Evolutionary conservation across 2,888 invertebrate genomes (phyloP).

Genomic region (Campoplex capitator): DNA sequence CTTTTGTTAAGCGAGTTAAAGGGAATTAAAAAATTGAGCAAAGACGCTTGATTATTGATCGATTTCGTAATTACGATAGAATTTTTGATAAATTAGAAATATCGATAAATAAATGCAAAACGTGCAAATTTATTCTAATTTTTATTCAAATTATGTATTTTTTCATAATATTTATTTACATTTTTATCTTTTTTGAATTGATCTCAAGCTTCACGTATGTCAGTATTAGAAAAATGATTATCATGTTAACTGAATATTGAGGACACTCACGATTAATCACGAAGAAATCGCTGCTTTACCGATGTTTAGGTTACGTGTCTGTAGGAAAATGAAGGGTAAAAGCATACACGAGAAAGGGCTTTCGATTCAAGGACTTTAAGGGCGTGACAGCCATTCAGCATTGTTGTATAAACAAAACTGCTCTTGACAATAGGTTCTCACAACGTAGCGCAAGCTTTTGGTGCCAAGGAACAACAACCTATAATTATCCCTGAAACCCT

Average conservation of each 20-base stretch:
- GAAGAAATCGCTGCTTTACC: neutral
- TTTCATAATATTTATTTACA: neutral
- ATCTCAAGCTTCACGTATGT: neutral
- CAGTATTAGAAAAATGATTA: neutral
- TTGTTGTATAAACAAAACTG: constrained; percentile 55
- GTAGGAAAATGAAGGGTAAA: constrained; percentile 21
- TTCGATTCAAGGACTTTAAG: constrained; percentile 60
- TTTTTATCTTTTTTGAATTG: neutral
- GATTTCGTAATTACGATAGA: too few relatives aligned
- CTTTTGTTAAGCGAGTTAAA: too few relatives aligned
- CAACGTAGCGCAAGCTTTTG: constrained; percentile 7
- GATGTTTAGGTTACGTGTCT: constrained; percentile 26
- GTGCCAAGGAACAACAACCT: constrained; percentile 26
- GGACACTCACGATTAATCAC: neutral
- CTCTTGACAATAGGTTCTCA: constrained; percentile 65
- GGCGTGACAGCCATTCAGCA: constrained; percentile 68
- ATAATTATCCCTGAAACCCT: constrained; percentile 40
- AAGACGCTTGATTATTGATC: too few relatives aligned
- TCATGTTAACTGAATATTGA: neutral
- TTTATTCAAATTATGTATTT: neutral
- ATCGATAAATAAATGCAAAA: too few relatives aligned
- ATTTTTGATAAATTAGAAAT: too few relatives aligned
- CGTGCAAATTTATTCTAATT: neutral
- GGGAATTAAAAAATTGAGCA: too few relatives aligned
- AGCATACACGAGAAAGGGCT: neutral